Evolutionary conservation across 2,888 invertebrate species (phyloP), one percentile per base, ranked within the genome.

Genomic region (Eulithis prunata): DNA sequence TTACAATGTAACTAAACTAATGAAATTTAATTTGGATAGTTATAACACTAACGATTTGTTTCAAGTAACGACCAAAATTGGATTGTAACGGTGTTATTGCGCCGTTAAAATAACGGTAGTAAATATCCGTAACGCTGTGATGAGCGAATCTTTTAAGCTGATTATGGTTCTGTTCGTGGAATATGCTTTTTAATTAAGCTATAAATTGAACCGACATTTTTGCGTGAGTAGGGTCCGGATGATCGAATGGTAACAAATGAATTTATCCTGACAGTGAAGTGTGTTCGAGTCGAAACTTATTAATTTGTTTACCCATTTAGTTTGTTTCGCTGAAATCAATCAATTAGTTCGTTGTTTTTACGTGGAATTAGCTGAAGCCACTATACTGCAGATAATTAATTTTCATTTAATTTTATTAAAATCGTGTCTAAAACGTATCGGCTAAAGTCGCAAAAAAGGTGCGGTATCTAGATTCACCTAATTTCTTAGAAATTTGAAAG

Each of bases 111-210:
- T 71, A 60, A 68, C 68, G 66, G 57, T 49, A 38, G 62, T 71
- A 66, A 69, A 68, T 69, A 69, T 65, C 54, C 57, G 66, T 69
- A 58, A 66, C 64, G 63, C 54, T 57, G 45, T 68, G 68, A 62
- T 64, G 67, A 58, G 62, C 46, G 56, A 62, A 72, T 69, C 68
- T 67, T 71, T 69, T 71, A 71, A 68, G 68, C 72, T 66, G 68
- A 70, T 72, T 71, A 65, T 57, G 57, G 66, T 46, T 52, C 21
- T 53, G 64, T 63, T 61, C 57, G 62, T 60, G 38, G 58, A 63
- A 58, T 67, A 57, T 60, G 63, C 21, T 64, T 63, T 67, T 60
- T 63, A 67, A 67, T 67, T 43, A 54, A 63, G 60, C 53, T 49
- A 60, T 64, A 49, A 47, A 47, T 61, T 61, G 10, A 46, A 14